Evolutionary conservation across 2,888 invertebrate species (phyloP).

Genomic region (Dichetophora obliterata): DNA sequence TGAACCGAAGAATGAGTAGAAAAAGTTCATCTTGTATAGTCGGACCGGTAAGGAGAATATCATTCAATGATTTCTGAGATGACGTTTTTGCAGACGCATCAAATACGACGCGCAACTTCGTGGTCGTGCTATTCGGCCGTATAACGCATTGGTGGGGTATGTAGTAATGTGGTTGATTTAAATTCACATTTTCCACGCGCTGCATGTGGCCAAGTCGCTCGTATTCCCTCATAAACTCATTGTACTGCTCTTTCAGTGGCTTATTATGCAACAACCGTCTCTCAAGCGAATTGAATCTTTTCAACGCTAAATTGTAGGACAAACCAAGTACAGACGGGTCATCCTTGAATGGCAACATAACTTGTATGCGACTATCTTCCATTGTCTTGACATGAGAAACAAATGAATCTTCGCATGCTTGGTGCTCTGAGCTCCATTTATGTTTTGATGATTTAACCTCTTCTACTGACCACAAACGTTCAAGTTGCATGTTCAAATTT

Average conservation of each 20-base stretch:
- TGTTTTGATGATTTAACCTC: background rate
- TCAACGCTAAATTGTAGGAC: slow-evolving; percentile 42
- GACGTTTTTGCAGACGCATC: slow-evolving; percentile 40
- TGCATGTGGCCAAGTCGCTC: slow-evolving; percentile 68
- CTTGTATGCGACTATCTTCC: background rate
- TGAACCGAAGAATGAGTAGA: slow-evolving; percentile 41
- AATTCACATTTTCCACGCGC: slow-evolving; percentile 9
- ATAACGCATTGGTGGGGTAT: slow-evolving; percentile 47
- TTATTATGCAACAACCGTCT: slow-evolving; percentile 32
- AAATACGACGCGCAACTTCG: slow-evolving; percentile 44
- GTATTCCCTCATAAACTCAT: slow-evolving; percentile 45
- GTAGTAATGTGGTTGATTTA: slow-evolving; percentile 28
- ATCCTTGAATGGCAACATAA: slow-evolving; percentile 15
- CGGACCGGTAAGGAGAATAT: slow-evolving; percentile 43
- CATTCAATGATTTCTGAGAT: slow-evolving; percentile 42
- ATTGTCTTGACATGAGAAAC: slow-evolving; percentile 21
- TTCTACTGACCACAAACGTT: slow-evolving; percentile 4
- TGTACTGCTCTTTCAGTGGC: slow-evolving; percentile 41
- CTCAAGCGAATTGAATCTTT: slow-evolving; percentile 42
- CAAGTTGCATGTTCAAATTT: slow-evolving; percentile 13
- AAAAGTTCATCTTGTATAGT: slow-evolving; percentile 44
- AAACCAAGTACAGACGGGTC: slow-evolving; percentile 38
- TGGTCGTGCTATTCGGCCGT: slow-evolving; percentile 38
- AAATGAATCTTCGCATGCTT: slow-evolving; percentile 38
- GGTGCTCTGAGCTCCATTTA: slow-evolving; percentile 13